Evolutionary conservation across 2,888 invertebrate species (phyloP).

Genomic region (Acronicta psi): DNA sequence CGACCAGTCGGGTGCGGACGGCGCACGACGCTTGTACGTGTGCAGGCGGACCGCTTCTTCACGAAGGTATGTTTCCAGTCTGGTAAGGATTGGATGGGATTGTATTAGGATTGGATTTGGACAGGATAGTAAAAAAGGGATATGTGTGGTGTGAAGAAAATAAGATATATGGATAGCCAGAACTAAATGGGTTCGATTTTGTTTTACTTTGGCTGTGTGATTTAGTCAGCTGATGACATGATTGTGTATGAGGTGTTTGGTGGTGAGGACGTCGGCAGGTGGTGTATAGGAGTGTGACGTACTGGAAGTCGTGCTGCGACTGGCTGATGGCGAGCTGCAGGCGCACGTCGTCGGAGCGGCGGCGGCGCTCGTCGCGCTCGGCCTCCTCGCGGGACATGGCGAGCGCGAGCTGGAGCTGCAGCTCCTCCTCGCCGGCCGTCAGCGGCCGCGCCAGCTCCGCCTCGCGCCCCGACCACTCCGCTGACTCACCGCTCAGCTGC

Average conservation of each 20-base stretch:
- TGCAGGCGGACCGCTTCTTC: constrained; percentile 34
- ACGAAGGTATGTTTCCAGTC: constrained; percentile 52
- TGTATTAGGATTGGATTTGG: background rate
- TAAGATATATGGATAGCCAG: too few species aligned
- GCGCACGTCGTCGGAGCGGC: constrained; percentile 98
- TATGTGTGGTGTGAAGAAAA: too few species aligned
- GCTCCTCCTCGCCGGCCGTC: constrained; percentile 99
- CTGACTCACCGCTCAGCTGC: constrained; percentile 61
- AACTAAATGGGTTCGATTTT: too few species aligned
- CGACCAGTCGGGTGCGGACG: constrained; percentile 18
- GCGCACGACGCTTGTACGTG: constrained; percentile 16
- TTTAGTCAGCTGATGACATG: too few species aligned
- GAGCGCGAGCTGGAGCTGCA: constrained; percentile 98
- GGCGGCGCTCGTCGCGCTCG: constrained; percentile 97
- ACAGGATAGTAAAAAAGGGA: background rate
- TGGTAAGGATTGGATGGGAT: constrained; percentile 36
- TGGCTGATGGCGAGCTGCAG: constrained; percentile 98
- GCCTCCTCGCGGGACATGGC: constrained; percentile 99
- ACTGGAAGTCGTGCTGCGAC: constrained; percentile 97
- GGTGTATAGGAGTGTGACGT: constrained; percentile 63
- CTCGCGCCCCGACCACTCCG: constrained; percentile 87
- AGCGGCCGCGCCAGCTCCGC: constrained; percentile 98
- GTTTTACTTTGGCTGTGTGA: too few species aligned
- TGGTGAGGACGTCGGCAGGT: too few species aligned
- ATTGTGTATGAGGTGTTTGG: too few species aligned